Evolutionary conservation across 1,140 invertebrate genomes (phyloP), one percentile per base, ranked within the genome.

Genomic region (Platorchestia sp.): DNA sequence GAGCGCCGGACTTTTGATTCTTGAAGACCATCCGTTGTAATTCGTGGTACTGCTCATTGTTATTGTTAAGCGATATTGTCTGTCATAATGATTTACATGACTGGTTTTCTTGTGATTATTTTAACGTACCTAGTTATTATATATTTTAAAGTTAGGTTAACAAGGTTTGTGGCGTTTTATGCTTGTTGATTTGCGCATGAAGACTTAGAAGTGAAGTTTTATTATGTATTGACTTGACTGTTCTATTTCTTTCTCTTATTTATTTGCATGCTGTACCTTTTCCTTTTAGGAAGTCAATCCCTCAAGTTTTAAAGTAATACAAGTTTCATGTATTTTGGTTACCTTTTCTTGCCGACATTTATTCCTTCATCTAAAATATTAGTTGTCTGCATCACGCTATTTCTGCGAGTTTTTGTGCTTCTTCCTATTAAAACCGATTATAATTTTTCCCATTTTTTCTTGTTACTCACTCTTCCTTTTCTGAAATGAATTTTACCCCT

Each of bases 21-120:
- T 3, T 44, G 43, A 89, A 36, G 5, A 6, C 41, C 87, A 42
- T 89, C 87, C n/a, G n/a, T n/a, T n/a, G 43, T 89, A 89, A 89
- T 44, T 41, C 41, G 87, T 89, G 36, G 41, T 89, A 41, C 43
- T 42, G 87, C 87, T 89, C 87, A 89, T 89, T 43, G n/a, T 10
- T 89, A 44, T 10, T 27, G 5, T 89, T 44, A 89, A 89, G 43
- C 22, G 7, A 16, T 89, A 89, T 44, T 89, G 42, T 42, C 59
- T 89, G 87, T 42, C 87, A 41, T 44, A 41, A 89, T 44, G 87
- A 89, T 89, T 89, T 89, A 75, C 59, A 75, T 75, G 59, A 75
- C 59, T 75, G 59, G 59, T 3, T 75, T 75, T 22, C 59, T 89
- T 42, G 43, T 89, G 87, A 89, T 89, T 89, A 89, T 41, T 89